Evolutionary conservation across 2,113 vertebrate species (phyloP).

Genomic region (Octodon degus): DNA sequence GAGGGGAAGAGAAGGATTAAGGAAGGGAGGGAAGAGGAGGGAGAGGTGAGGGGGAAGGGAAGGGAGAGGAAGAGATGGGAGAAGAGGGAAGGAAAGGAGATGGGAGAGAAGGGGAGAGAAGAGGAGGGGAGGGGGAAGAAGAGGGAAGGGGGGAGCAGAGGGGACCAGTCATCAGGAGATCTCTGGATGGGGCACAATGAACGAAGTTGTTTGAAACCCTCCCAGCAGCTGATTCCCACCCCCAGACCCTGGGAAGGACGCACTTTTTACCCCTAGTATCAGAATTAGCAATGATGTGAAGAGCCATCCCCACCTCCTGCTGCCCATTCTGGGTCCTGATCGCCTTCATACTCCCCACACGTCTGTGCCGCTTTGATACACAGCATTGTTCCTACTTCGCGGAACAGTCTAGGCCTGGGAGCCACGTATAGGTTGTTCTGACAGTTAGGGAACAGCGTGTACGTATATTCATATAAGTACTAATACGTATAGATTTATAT

Average conservation of each 20-base stretch:
- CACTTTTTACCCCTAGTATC: not conserved
- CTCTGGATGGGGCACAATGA: not conserved
- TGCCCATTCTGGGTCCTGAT: not conserved
- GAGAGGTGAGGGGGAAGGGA: no score
- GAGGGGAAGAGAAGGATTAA: no score
- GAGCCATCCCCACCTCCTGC: not conserved
- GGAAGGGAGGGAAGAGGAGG: no score
- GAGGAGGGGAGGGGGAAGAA: no score
- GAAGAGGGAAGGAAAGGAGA: no score
- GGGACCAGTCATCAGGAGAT: not conserved
- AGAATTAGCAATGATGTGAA: not conserved
- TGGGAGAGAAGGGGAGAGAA: no score
- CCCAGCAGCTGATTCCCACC: not conserved
- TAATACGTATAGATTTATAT: not conserved
- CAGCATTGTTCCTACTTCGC: not conserved
- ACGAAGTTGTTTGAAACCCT: not conserved
- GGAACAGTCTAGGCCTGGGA: not conserved
- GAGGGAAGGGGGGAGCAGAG: not conserved
- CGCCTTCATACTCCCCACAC: not conserved
- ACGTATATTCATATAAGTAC: not conserved
- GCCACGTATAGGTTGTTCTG: not conserved
- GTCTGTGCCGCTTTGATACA: not conserved
- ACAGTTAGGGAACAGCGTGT: not conserved
- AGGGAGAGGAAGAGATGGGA: no score
- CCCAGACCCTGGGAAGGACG: not conserved